A percentile compares a stretch with the other conserved stretches of the same genome.
phyloP scores from a whole-genome alignment of 1,140 invertebrate genomes.

The Scaptodrosophila lebanonensis region DNA sequence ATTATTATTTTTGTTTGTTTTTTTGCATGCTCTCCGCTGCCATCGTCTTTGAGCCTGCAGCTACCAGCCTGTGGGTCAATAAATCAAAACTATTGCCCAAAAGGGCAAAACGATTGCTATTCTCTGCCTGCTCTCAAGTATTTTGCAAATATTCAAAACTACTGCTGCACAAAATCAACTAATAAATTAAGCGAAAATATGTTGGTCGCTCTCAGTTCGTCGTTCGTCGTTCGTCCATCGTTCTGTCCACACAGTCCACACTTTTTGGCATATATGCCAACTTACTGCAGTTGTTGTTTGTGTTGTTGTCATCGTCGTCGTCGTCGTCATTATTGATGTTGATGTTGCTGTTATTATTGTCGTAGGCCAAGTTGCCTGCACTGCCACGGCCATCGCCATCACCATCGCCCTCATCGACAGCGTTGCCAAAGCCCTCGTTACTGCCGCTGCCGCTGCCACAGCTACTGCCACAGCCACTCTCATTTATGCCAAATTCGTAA shows the following conservation, averaged over 20 bases:
- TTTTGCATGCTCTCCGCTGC: no score
- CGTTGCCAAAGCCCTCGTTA: constrained; percentile 39
- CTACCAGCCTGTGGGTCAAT: no score
- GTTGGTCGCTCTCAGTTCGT: constrained; percentile 6
- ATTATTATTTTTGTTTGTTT: no score
- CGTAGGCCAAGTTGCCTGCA: constrained; percentile 49
- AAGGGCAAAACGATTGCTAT: not conserved
- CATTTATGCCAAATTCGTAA: constrained; percentile 48
- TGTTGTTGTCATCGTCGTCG: constrained; percentile 14
- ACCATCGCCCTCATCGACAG: constrained; percentile 30
- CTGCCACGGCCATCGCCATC: constrained; percentile 42
- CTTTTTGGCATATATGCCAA: constrained; percentile 33
- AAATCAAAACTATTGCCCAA: constrained; percentile 65
- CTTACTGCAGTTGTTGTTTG: constrained; percentile 65
- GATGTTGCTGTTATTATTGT: constrained; percentile 22
- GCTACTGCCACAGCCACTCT: constrained; percentile 22
- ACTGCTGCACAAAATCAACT: constrained; percentile 12
- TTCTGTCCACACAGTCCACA: no score
- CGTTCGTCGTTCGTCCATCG: not conserved
- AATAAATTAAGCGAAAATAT: constrained; percentile 63
- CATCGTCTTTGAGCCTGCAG: no score
- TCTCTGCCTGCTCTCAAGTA: constrained; percentile 42
- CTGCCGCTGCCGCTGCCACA: not conserved
- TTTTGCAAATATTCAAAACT: constrained; percentile 65
- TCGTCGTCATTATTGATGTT: constrained; percentile 9